These are phyloP conservation scores for Rana temporaria DNA, from an alignment of 2,113 vertebrate genomes.

Conservation along the genomic window DNA sequence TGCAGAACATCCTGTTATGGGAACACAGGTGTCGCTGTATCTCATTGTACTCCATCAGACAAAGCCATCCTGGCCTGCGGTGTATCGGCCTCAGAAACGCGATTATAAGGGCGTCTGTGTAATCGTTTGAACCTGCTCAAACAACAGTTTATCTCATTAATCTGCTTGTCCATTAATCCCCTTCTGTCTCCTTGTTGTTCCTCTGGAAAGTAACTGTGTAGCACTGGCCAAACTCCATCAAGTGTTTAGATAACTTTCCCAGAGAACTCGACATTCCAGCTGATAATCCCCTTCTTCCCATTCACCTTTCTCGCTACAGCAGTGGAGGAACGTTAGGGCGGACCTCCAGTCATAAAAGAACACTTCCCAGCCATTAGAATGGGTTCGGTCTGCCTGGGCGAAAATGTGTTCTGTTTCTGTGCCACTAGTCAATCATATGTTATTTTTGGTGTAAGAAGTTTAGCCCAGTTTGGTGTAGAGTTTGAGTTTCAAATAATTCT, in stretches of 20 bases:
- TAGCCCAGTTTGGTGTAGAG: no score
- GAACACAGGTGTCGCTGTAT: not conserved
- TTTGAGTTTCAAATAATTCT: no score
- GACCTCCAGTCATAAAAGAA: no score
- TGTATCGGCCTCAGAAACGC: not conserved
- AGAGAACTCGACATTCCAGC: conserved; percentile 51
- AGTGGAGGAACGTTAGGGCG: not conserved
- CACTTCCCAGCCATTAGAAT: no score
- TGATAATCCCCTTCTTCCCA: conserved; percentile 47
- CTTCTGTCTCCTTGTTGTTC: conserved; percentile 40
- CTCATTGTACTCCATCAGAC: conserved; percentile 3
- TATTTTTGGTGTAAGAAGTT: no score
- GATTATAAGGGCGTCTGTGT: conserved; percentile 24
- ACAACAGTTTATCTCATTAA: conserved; percentile 40
- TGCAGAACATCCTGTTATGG: not conserved
- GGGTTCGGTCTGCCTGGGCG: no score
- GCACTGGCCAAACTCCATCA: conserved; percentile 19
- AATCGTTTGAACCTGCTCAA: conserved; percentile 53
- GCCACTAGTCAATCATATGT: no score
- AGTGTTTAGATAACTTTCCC: conserved; percentile 53
- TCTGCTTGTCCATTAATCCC: conserved; percentile 50
- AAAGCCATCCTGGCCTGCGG: not conserved
- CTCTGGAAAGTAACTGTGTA: not conserved
- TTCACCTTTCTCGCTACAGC: not conserved
- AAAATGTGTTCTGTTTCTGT: no score